These are phyloP conservation scores for Zaprionus ornatus DNA, from an alignment of 1,140 invertebrate species.

Conservation along the genomic window DNA sequence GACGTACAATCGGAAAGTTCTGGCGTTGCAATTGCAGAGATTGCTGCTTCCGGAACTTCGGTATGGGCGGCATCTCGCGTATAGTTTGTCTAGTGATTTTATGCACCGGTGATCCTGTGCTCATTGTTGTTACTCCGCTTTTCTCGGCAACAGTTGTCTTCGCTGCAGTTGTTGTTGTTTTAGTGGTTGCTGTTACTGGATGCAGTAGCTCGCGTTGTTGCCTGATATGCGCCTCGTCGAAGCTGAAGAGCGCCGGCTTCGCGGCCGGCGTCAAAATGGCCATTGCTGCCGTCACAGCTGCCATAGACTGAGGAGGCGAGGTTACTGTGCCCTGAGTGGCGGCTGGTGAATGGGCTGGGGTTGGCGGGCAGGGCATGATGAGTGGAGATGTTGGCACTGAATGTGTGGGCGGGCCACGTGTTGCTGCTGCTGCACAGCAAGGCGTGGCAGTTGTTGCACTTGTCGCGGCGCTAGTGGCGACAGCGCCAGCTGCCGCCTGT, in stretches of 20 bases:
- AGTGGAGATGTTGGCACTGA: constrained; percentile 90
- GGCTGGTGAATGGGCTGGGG: constrained; percentile 82
- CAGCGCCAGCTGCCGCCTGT: constrained; percentile 18
- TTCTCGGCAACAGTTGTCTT: constrained; percentile 30
- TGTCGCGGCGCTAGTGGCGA: constrained; percentile 12
- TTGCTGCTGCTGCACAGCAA: neutral
- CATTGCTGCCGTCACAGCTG: constrained; percentile 73
- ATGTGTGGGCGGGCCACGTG: constrained; percentile 57
- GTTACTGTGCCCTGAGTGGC: constrained; percentile 67
- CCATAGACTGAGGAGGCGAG: constrained; percentile 67
- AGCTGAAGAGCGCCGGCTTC: constrained; percentile 64
- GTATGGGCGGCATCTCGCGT: constrained; percentile 86
- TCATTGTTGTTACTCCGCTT: constrained; percentile 5
- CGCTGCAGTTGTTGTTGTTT: constrained; percentile 45
- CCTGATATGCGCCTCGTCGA: constrained; percentile 79
- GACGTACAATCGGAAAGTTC: constrained; percentile 87
- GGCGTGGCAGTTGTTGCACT: neutral
- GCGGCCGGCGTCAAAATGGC: constrained; percentile 73
- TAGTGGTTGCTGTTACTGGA: constrained; percentile 26
- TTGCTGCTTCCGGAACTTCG: constrained; percentile 86
- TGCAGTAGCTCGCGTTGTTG: constrained; percentile 55
- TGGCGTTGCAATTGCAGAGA: constrained; percentile 81
- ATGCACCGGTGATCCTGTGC: neutral
- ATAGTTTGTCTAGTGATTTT: constrained; percentile 86
- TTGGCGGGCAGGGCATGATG: constrained; percentile 85